Evolutionary conservation across 2,113 vertebrate species (phyloP).

Genomic region (Catharus fuscescens): DNA sequence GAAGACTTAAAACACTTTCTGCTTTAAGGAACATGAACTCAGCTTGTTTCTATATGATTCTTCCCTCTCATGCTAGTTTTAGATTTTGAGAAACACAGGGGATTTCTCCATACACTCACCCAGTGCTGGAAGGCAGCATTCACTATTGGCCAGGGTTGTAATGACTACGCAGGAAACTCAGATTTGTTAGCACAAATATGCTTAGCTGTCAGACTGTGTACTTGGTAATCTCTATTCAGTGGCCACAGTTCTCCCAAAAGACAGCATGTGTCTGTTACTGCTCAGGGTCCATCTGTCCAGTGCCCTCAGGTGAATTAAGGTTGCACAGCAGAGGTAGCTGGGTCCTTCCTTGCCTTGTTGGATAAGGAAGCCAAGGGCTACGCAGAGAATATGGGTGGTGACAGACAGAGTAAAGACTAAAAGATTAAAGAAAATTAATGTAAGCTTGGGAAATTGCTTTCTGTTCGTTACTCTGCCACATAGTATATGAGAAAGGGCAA

Average conservation of each 20-base stretch:
- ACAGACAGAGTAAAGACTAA: not conserved
- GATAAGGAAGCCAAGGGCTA: not conserved
- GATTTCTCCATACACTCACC: not conserved
- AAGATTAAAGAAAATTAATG: not conserved
- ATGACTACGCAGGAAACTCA: not conserved
- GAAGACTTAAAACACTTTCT: not conserved
- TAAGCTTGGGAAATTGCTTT: not conserved
- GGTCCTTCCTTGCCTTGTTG: not conserved
- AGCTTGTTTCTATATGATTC: not conserved
- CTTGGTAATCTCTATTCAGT: not conserved
- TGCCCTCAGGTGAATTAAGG: not conserved
- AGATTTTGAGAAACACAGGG: not conserved
- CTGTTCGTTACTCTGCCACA: not conserved
- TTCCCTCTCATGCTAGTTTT: not conserved
- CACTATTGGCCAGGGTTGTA: not conserved
- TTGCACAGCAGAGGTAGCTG: rapidly evolving
- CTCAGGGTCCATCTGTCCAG: not conserved
- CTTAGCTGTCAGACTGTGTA: not conserved
- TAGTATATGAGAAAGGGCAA: not conserved
- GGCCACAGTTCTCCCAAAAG: not conserved
- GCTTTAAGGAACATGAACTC: not conserved
- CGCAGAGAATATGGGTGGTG: not conserved
- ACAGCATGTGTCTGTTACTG: not conserved
- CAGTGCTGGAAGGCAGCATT: not conserved
- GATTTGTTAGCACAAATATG: not conserved